These are phyloP conservation scores for Acanthis flammea DNA, from an alignment of 2,797 vertebrate species.

Conservation along the genomic window DNA sequence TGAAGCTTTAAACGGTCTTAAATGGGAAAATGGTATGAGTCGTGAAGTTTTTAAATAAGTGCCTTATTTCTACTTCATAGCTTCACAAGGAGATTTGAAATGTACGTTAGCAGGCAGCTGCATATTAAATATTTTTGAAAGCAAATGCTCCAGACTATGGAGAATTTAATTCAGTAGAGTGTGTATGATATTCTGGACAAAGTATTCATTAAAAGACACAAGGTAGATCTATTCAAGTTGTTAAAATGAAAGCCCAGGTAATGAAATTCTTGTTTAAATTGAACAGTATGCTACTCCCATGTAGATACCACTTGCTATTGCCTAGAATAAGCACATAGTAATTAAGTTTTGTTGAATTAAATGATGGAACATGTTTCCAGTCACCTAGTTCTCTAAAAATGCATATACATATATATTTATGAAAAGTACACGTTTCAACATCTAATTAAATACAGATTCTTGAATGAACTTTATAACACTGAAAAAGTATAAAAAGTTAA, in stretches of 20 bases:
- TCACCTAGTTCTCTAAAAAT: background rate
- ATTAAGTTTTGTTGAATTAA: background rate
- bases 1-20: slow-evolving; percentile 15
- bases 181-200: slow-evolving; percentile 22
- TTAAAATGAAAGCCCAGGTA: slow-evolving; percentile 3
- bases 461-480: background rate
- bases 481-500: background rate
- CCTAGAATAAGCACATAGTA: background rate
- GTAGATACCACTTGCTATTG: background rate
- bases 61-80: background rate
- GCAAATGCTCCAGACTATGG: background rate
- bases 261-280: background rate
- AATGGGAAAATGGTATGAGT: background rate
- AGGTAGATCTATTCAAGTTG: background rate
- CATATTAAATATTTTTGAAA: background rate
- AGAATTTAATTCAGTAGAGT: slow-evolving; percentile 16
- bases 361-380: background rate
- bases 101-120: background rate
- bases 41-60: background rate
- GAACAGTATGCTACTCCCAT: background rate
- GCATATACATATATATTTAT: background rate
- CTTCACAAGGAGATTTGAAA: background rate
- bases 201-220: slow-evolving; percentile 41
- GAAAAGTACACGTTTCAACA: background rate
- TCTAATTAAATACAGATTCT: background rate